Percentiles rank a stretch among this genome's conserved stretches.
These are phyloP conservation scores for Ellobium chinense DNA, from an alignment of 2,888 invertebrate species.

Conservation along the genomic window DNA sequence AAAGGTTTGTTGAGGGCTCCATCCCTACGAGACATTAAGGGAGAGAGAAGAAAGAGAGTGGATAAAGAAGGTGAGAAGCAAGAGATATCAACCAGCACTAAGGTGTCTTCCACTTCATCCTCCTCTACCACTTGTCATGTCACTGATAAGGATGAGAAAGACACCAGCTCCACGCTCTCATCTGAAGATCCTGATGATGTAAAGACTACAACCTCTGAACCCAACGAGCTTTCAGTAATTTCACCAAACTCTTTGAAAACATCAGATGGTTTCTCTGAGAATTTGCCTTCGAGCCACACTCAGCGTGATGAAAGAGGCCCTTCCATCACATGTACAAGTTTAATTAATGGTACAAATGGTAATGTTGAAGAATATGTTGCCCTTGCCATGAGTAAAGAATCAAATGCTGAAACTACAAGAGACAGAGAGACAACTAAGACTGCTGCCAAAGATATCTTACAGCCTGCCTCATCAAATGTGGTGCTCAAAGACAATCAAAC, in stretches of 20 bases:
- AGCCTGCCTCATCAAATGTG: neutral
- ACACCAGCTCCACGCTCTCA: neutral
- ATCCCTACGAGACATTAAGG: conserved; percentile 53
- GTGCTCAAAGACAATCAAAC: neutral
- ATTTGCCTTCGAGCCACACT: neutral
- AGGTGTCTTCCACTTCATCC: neutral
- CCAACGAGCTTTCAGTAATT: neutral
- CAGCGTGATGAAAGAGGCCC: neutral
- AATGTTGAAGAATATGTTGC: conserved; percentile 17
- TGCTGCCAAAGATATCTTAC: neutral
- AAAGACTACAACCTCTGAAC: neutral
- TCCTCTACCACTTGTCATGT: neutral
- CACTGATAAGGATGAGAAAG: neutral
- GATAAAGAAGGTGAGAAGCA: conserved; percentile 1
- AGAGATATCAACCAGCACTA: neutral
- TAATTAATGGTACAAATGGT: neutral
- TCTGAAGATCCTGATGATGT: neutral
- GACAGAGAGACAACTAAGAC: neutral
- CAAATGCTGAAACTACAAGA: neutral
- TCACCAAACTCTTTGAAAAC: no score
- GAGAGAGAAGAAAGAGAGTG: conserved; percentile 21
- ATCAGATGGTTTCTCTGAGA: neutral
- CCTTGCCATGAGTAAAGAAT: neutral
- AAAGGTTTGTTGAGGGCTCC: conserved; percentile 69
- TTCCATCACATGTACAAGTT: neutral